Evolutionary conservation across 2,113 vertebrate species (phyloP).

Genomic region (Sturnira hondurensis): DNA sequence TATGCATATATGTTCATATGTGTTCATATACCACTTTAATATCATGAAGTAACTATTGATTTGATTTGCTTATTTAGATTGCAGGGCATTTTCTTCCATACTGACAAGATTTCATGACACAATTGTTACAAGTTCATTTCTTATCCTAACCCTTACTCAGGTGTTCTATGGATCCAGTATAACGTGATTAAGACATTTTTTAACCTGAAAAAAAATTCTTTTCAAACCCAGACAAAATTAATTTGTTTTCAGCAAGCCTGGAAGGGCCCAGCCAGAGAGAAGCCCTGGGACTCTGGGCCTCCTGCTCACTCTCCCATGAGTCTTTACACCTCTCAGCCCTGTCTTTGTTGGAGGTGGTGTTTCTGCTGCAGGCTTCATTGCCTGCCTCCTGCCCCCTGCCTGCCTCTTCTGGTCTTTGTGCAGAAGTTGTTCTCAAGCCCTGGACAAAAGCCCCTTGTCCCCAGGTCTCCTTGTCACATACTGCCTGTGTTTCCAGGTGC

Average conservation of each 20-base stretch:
- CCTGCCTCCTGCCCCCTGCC: neutral
- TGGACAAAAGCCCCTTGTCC: conserved; percentile 26
- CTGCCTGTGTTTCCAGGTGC: neutral
- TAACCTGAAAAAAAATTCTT: neutral
- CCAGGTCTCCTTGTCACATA: neutral
- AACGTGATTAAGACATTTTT: neutral
- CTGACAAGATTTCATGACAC: neutral
- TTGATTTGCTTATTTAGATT: conserved; percentile 9
- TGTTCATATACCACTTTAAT: neutral
- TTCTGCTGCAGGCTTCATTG: neutral
- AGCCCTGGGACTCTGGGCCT: neutral
- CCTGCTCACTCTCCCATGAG: neutral
- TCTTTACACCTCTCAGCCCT: neutral
- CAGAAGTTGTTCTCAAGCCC: neutral
- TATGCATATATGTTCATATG: accelerated
- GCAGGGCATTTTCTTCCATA: neutral
- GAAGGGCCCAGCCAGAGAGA: neutral
- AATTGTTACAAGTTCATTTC: neutral
- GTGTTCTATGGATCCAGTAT: neutral
- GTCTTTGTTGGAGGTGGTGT: neutral
- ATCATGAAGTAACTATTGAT: neutral
- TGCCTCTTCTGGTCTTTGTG: neutral
- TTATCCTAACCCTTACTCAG: neutral
- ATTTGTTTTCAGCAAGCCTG: neutral
- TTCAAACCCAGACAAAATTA: neutral